Conservation (phyloP, 2,888 invertebrate genomes). For the Lobophora halterata region DNA sequence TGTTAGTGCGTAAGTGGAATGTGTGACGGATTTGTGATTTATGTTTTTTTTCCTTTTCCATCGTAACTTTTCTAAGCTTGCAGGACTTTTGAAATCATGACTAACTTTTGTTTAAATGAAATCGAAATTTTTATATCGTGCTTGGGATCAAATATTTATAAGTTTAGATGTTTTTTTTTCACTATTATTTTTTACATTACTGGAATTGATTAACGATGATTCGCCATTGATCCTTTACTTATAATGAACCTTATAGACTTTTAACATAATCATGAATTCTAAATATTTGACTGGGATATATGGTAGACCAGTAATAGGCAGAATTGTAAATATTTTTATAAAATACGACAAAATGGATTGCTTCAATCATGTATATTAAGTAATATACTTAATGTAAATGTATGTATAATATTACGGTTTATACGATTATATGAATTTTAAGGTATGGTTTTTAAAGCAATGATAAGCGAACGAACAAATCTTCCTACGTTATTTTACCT, state of each 20-base stretch:
- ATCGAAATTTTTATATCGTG: slow-evolving; percentile 61
- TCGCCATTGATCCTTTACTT: slow-evolving; percentile 38
- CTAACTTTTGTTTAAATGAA: slow-evolving; percentile 36
- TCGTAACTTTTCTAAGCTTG: slow-evolving; percentile 48
- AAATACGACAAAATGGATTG: slow-evolving; percentile 39
- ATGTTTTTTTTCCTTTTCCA: slow-evolving; percentile 34
- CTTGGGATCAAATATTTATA: slow-evolving; percentile 77
- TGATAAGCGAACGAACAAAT: slow-evolving; percentile 18
- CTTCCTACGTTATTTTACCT: too few relatives aligned
- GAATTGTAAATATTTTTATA: slow-evolving; percentile 63
- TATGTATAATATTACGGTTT: slow-evolving; percentile 40
- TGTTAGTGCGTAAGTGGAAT: slow-evolving; percentile 74
- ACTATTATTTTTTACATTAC: slow-evolving; percentile 25
- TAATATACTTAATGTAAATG: slow-evolving; percentile 50
- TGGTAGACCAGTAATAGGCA: slow-evolving; percentile 47
- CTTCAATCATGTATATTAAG: slow-evolving; percentile 51
- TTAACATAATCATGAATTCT: slow-evolving; percentile 57
- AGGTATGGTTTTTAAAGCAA: slow-evolving; percentile 42
- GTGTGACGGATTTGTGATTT: slow-evolving; percentile 64
- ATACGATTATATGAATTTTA: slow-evolving; percentile 26
- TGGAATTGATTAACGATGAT: slow-evolving; percentile 33
- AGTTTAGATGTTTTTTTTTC: slow-evolving; percentile 56
- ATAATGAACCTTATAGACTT: slow-evolving; percentile 49
- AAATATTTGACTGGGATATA: slow-evolving; percentile 56
- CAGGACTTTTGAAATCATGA: slow-evolving; percentile 41